Conservation (phyloP, 2,113 vertebrate genomes). For the Calcarius ornatus region DNA sequence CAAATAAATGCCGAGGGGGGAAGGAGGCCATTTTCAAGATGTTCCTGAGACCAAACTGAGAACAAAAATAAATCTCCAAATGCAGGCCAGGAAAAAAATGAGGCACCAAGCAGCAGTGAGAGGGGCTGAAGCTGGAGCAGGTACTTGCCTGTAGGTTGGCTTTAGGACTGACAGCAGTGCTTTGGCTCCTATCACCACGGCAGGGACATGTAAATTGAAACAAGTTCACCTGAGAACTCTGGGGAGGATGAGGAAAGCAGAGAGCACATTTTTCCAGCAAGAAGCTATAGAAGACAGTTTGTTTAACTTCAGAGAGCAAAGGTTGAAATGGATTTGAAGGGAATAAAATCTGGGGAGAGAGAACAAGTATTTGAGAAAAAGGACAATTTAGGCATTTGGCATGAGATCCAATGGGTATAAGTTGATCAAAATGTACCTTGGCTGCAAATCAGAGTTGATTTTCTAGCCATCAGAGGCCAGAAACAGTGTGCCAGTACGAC, state of each 20-base stretch:
- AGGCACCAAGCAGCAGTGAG: not conserved
- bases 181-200: not conserved
- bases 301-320: not conserved
- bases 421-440: not conserved
- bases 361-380: not conserved
- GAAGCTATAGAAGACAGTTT: not conserved
- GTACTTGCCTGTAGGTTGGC: fast-evolving
- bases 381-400: not conserved
- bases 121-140: not conserved
- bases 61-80: not conserved
- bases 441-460: not conserved
- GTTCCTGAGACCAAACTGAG: not conserved
- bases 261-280: not conserved
- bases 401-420: not conserved
- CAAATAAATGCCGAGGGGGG: not conserved
- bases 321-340: not conserved
- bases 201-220: not conserved
- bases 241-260: not conserved
- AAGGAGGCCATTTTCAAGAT: not conserved
- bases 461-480: not conserved
- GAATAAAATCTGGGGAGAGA: not conserved
- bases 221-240: not conserved
- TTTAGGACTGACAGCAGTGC: not conserved
- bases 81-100: not conserved
- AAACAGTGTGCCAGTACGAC: not conserved